Base-by-base conservation (phyloP, 2,888 invertebrate genomes). In the Netelia fuscicornis region DNA sequence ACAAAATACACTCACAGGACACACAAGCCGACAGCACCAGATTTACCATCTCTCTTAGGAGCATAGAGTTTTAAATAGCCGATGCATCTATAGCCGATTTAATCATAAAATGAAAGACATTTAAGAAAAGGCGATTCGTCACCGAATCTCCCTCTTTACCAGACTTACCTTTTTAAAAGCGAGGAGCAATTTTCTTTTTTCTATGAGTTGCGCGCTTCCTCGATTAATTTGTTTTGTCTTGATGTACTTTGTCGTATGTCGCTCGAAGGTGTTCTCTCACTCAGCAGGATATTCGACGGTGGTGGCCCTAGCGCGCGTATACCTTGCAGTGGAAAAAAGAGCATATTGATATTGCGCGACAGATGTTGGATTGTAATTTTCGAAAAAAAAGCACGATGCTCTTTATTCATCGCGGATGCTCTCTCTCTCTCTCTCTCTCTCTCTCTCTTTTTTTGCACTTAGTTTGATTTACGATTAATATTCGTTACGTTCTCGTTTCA, bases 131-230 rank as follows among this genome's bases (percentile, higher is more conserved):
- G 71, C 67, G 20, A 80, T 77, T 79, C 65, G 56, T 78, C 70
- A 58, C 20, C 30, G 76, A 85, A 60, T 48, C 25, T 23, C 17
- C 54, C 60, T 54, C 54, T 76, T 75, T 44, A 44, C 60, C 48
- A 42, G 30, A 81, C 54, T 81, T 77, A 74, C 13, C 72, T 20
- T 74, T 71, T 62, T 70, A 52, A 81, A 71, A 37, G 37, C 65
- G 67, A 13, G 48, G 30, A 87, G 75, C 83, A 77, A 80, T 80
- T 76, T 81, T 86, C 84, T 85, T 85, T 81, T 87, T 81, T 85
- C 42, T 48, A 17, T 48, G 84, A 86, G 81, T 85, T 74, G 81
- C 81, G 75, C 87, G 83, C 81, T 44, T 79, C 20, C 58, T 75
- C 65, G 83, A 72, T 85, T 83, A 30, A 70, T 79, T 72, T 20